Base-by-base conservation (phyloP, 1,140 invertebrate genomes). In the Batillaria attramentaria region DNA sequence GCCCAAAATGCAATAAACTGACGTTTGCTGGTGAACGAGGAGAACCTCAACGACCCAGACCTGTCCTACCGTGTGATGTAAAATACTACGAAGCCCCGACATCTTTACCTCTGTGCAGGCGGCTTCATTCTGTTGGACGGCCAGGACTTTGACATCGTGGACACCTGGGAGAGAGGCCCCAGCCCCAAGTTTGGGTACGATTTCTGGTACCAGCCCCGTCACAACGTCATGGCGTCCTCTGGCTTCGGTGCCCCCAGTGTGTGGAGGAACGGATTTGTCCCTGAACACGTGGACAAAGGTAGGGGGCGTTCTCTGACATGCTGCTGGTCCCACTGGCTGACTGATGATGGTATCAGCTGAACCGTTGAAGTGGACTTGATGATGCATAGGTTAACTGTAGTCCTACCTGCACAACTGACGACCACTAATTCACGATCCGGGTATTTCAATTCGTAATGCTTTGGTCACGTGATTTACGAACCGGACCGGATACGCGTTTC, bases 131-230 rank as follows among this genome's bases (percentile, higher is more conserved):
- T 97, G n/a, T 92, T 99, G 77, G 97, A 99, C 89, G 94, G 94
- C 20, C 92, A 95, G 81, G 94, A 94, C 42, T 95, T 97, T 79
- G 92, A 95, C 83, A 88, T 95, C n/a, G 95, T 94, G 85, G 92
- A 91, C 13, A 90, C 83, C 72, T 94, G 93, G 93, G 88, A 90
- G 42, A 87, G 86, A 5, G 86, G 90, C 39, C 72, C 80, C 6
- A 72, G 80, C 18, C 93, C 92, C 79, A 72, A 85, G 16, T 93
- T 92, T 81, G 92, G 93, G 24, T 94, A 94, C 83, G 94, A 94
- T 85, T 94, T 97, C 91, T 99, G 98, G 98, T 99, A 99, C 89
- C 98, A 99, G 88, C 98, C 98, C 0, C 94, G 96, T 83, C 95
- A 95, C 84, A 95, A 99, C 90, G 93, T 97, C 0, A 95, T 99